A percentile compares a stretch with the other conserved stretches of the same genome.
phyloP scores from a whole-genome alignment of 2,113 vertebrate genomes.

The Daboia siamensis region DNA sequence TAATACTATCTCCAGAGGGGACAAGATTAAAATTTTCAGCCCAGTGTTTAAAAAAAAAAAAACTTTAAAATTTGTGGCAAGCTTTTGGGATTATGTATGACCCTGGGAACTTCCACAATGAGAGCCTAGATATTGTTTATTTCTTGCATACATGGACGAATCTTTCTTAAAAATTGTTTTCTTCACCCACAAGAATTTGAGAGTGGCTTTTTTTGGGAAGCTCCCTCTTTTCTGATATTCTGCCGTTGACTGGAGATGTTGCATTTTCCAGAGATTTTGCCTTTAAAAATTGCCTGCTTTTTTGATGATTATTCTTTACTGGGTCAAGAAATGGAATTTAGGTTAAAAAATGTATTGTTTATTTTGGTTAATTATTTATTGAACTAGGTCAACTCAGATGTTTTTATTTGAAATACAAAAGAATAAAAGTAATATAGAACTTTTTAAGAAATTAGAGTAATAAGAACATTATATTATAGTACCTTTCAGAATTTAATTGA shows the following conservation, averaged over 20 bases:
- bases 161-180: background rate
- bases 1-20: background rate
- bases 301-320: background rate
- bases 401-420: background rate
- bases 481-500: background rate
- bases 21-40: background rate
- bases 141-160: background rate
- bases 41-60: background rate
- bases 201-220: background rate
- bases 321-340: background rate
- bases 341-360: background rate
- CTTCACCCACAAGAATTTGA: background rate
- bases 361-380: background rate
- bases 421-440: too few relatives aligned
- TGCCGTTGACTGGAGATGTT: background rate
- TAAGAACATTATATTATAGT: background rate
- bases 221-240: background rate
- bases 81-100: background rate
- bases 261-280: background rate
- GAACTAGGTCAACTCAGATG: too few relatives aligned
- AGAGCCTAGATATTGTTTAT: background rate
- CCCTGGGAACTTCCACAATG: background rate
- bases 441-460: background rate
- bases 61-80: background rate
- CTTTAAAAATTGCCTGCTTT: background rate